These are phyloP conservation scores for Adrianichthys oophorus DNA, from an alignment of 2,797 vertebrate genomes.

Conservation along the genomic window DNA sequence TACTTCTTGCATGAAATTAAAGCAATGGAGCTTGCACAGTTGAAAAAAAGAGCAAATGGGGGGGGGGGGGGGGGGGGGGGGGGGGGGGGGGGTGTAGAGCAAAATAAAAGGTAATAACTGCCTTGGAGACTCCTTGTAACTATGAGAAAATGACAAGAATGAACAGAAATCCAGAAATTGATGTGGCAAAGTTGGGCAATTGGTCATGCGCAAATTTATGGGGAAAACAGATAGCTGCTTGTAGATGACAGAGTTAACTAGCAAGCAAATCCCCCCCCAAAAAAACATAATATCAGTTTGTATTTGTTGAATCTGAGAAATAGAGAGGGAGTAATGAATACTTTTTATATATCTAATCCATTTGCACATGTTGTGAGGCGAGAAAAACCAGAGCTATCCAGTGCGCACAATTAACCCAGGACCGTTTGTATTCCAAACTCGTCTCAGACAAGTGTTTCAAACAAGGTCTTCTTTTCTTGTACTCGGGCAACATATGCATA, in stretches of 20 bases:
- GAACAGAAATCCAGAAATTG: constrained; percentile 40
- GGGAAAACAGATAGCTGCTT: constrained; percentile 27
- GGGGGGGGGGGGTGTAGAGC: constrained; percentile 47
- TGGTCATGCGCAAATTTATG: constrained; percentile 39
- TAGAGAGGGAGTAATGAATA: not conserved
- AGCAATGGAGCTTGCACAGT: constrained; percentile 67
- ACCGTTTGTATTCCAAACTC: too few relatives aligned
- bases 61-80: constrained; percentile 59
- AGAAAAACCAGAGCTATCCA: too few relatives aligned
- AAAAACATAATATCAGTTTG: constrained; percentile 2
- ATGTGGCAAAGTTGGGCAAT: constrained; percentile 40
- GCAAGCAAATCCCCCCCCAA: constrained; percentile 22
- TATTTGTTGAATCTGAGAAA: not conserved
- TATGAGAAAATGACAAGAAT: constrained; percentile 45
- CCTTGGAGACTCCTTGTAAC: constrained; percentile 58
- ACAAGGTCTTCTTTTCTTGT: too few relatives aligned
- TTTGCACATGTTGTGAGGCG: too few relatives aligned
- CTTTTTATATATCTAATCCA: not conserved
- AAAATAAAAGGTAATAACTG: constrained; percentile 60
- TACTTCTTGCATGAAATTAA: constrained; percentile 75
- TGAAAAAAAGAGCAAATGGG: constrained; percentile 70
- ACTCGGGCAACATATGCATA: too few relatives aligned
- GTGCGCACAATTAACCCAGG: too few relatives aligned
- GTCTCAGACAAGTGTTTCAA: too few relatives aligned
- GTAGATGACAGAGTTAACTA: constrained; percentile 19